A percentile compares a stretch with the other conserved stretches of the same genome.
Conservation (phyloP, 2,797 vertebrate species). For the Graptemys geographica region DNA sequence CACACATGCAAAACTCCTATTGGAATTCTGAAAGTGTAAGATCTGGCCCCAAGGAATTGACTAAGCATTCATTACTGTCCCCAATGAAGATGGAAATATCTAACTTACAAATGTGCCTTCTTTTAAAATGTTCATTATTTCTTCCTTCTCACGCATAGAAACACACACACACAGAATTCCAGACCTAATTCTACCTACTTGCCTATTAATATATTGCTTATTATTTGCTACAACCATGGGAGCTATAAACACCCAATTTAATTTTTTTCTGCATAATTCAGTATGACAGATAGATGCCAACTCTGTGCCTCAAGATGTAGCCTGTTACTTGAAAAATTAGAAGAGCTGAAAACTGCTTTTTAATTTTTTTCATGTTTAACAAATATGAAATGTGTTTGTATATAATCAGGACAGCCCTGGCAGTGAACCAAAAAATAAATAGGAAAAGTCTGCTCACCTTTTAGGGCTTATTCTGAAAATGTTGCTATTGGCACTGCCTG, state of each 20-base stretch:
- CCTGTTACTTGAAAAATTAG: not conserved
- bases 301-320: not conserved
- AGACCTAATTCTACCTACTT: conserved; percentile 1
- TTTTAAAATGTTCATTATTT: conserved; percentile 1
- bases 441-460: not conserved
- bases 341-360: not conserved
- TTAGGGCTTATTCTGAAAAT: not conserved
- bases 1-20: not conserved
- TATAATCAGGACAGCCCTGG: not conserved
- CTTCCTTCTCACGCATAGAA: not conserved
- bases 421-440: not conserved
- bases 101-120: not conserved
- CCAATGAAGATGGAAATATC: not conserved
- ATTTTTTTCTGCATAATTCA: not conserved
- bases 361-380: not conserved
- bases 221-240: not conserved
- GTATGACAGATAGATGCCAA: not conserved
- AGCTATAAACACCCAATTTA: not conserved
- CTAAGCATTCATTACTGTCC: not conserved
- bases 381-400: not conserved
- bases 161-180: not conserved
- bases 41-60: not conserved
- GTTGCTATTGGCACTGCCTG: not conserved
- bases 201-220: not conserved
- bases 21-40: not conserved